Conservation (phyloP, 2,888 invertebrate species). For the Zygothrica quintamaculata region DNA sequence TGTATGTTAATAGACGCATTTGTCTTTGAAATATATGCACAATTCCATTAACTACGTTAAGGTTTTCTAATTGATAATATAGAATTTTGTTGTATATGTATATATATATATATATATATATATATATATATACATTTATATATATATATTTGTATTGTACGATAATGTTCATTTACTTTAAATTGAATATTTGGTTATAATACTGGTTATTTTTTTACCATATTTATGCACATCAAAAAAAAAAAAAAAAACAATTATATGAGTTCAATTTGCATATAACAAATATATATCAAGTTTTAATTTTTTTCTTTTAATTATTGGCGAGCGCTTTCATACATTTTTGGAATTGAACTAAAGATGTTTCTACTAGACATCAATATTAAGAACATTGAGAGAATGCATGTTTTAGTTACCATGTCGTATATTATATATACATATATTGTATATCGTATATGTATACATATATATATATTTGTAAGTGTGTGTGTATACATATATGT, state of each 20-base stretch:
- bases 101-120: no score
- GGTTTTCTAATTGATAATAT: conserved; percentile 6
- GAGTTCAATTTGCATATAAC: no score
- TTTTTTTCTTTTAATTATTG: conserved; percentile 11
- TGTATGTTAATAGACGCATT: conserved; percentile 50
- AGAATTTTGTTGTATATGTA: conserved; percentile 22
- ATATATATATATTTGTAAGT: conserved; percentile 32
- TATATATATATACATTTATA: no score
- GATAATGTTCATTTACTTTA: background rate
- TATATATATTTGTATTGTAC: background rate
- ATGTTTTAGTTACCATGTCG: conserved; percentile 27
- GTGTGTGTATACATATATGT: conserved; percentile 30
- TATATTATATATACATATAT: conserved; percentile 46
- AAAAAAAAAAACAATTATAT: background rate
- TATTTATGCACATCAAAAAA: no score
- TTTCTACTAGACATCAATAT: conserved; percentile 30
- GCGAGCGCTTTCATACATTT: conserved; percentile 81
- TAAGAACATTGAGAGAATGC: conserved; percentile 36
- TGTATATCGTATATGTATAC: conserved; percentile 26
- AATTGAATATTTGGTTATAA: no score
- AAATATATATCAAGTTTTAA: no score
- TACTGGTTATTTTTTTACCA: no score
- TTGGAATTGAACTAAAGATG: conserved; percentile 59
- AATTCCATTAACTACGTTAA: conserved; percentile 73
- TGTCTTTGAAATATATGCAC: conserved; percentile 72